Conservation (phyloP, 2,113 vertebrate species). For the Dipodomys stephensi region DNA sequence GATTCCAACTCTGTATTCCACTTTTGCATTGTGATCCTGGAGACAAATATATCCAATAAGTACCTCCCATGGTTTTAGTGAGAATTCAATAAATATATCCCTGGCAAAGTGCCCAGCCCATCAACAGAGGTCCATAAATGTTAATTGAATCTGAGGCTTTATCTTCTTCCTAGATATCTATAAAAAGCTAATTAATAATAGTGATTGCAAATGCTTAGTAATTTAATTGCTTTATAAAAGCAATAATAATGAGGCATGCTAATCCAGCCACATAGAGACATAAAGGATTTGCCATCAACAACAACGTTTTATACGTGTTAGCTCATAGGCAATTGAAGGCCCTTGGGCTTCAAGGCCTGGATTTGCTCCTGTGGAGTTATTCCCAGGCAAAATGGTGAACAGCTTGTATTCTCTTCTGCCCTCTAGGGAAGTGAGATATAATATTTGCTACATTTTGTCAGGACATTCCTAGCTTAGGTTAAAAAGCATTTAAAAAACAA, state of each 20-base stretch:
- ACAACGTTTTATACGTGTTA: constrained; percentile 50
- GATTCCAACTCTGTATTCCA: not conserved
- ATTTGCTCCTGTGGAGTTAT: not conserved
- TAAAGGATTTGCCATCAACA: constrained; percentile 59
- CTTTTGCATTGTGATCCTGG: not conserved
- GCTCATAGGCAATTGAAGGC: constrained; percentile 25
- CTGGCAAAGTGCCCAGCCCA: constrained; percentile 66
- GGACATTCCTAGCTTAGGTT: not conserved
- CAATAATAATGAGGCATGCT: constrained; percentile 36
- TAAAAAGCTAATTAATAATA: constrained; percentile 76
- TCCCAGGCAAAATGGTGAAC: not conserved
- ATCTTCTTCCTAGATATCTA: constrained; percentile 55
- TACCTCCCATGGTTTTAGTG: constrained; percentile 42
- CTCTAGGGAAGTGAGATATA: not conserved
- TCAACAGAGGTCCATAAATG: constrained; percentile 60
- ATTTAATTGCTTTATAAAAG: constrained; percentile 62
- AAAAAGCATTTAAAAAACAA: not conserved
- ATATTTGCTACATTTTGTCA: not conserved
- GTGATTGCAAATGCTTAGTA: constrained; percentile 51
- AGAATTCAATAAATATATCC: constrained; percentile 54
- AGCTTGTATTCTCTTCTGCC: not conserved
- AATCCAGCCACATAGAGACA: not conserved
- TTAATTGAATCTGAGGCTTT: constrained; percentile 72
- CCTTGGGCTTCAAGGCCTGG: not conserved
- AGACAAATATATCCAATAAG: constrained; percentile 39